Evolutionary conservation across 2,797 vertebrate species (phyloP).

Genomic region (Sebastes diaconus): DNA sequence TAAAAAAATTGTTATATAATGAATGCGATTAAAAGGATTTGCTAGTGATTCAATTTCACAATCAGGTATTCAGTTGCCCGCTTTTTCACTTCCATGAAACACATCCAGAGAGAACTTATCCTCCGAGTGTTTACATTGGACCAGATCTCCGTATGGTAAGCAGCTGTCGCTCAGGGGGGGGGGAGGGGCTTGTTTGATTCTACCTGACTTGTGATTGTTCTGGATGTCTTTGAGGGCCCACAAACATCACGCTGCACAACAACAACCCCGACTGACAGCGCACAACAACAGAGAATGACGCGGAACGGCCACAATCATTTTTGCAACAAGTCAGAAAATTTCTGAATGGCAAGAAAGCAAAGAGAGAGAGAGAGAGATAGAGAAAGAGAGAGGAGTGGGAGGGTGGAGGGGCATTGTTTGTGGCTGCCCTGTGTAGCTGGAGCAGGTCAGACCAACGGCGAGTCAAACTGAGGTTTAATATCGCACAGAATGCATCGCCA

Average conservation of each 20-base stretch:
- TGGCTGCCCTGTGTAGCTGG: conserved; percentile 45
- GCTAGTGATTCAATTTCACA: background rate
- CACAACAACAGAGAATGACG: conserved; percentile 80
- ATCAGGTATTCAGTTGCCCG: background rate
- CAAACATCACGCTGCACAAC: conserved; percentile 71
- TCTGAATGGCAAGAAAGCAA: conserved; percentile 83
- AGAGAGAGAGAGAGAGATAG: conserved; percentile 53
- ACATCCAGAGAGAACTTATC: background rate
- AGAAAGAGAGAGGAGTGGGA: conserved; percentile 56
- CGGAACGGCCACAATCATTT: conserved; percentile 80
- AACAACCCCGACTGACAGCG: conserved; percentile 56
- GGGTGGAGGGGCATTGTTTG: conserved; percentile 61
- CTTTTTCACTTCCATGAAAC: background rate
- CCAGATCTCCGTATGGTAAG: conserved; percentile 20
- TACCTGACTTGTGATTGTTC: conserved; percentile 80
- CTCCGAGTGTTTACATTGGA: conserved; percentile 10
- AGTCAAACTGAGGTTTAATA: conserved; percentile 69
- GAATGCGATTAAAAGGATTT: background rate
- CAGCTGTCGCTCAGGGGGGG: conserved; percentile 22
- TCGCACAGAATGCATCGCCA: conserved; percentile 75
- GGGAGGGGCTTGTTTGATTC: conserved; percentile 50
- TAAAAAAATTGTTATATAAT: background rate
- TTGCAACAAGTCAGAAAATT: conserved; percentile 82
- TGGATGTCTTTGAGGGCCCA: conserved; percentile 82
- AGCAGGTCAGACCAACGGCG: conserved; percentile 56